phyloP scores from a whole-genome alignment of 1,140 invertebrate species.

The Panonychus citri region DNA sequence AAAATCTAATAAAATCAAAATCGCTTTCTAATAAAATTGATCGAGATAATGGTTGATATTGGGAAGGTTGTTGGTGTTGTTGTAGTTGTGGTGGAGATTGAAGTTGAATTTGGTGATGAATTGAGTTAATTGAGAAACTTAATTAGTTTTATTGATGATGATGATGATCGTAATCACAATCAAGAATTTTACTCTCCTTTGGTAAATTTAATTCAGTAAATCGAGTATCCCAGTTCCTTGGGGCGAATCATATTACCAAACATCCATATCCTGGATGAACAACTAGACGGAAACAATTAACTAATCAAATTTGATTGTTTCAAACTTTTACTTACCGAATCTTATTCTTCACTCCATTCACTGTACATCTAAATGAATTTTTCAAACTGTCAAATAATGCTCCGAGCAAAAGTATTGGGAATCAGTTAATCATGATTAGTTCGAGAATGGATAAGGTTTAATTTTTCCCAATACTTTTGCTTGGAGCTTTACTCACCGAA shows the following conservation, averaged over 20 bases:
- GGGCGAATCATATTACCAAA: neutral
- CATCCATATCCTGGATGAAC: neutral
- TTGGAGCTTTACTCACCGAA: too few relatives aligned
- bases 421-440: too few relatives aligned
- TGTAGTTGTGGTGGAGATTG: too few relatives aligned
- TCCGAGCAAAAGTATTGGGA: too few relatives aligned
- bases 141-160: too few relatives aligned
- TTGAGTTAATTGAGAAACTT: too few relatives aligned
- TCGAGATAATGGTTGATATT: constrained; percentile 4
- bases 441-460: too few relatives aligned
- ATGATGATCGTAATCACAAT: constrained; percentile 3
- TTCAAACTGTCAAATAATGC: too few relatives aligned
- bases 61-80: neutral
- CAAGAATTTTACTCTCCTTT: constrained; percentile 5
- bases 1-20: constrained; percentile 64
- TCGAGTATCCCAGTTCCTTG: neutral
- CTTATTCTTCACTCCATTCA: neutral
- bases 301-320: too few relatives aligned
- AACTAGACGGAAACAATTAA: neutral
- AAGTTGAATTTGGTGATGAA: too few relatives aligned
- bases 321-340: neutral
- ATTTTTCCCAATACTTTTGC: too few relatives aligned
- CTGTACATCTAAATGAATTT: neutral
- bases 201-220: constrained; percentile 5
- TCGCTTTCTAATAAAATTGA: constrained; percentile 33